Evolutionary conservation across 1,140 invertebrate species (phyloP), one percentile per base, ranked within the genome.

Genomic region (Neelides sp.): DNA sequence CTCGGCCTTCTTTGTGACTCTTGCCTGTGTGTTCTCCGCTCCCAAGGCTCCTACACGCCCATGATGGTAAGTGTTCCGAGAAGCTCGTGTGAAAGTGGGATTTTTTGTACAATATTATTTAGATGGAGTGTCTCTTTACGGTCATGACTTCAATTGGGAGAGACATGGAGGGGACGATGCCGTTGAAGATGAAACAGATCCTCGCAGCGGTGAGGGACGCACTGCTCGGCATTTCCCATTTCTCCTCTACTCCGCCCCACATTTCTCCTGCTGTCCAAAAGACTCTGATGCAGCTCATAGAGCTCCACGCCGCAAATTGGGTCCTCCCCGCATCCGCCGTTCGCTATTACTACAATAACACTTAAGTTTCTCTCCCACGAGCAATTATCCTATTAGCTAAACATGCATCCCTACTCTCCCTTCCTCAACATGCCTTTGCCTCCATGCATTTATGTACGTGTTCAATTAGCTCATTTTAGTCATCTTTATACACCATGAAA

Each of bases 281-380:
- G 63, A 89, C 84, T 1, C 72, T 91, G 13, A 71, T 91, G 48
- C 86, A 91, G 66, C 71, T 91, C 22, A 88, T 92, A 49, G 88
- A 91, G 64, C 70, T 91, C 39, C 82, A 85, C 64, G 85, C 86
- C 1, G 83, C 83, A 0, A 78, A 82, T 62, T 91, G 88, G 88
- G 82, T 89, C 65, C 72, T 91, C 37, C 82, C 85, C 17, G 84
- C 85, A 22, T 80, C 83, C 4, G 85, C 87, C 2, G 82, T 90
- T 27, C 76, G 87, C 41, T 92, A 92, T 68, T 91, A 91, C 68
- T 89, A 89, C 66, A 83, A n/a, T n/a, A n/a, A n/a, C n/a, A n/a
- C n/a, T n/a, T n/a, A n/a, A n/a, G n/a, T n/a, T n/a, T n/a, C n/a
- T n/a, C n/a, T n/a, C n/a, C n/a, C n/a, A n/a, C n/a, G n/a, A n/a